Percentiles rank a stretch among this genome's conserved stretches.
Evolutionary conservation across 1,140 invertebrate genomes (phyloP).

Genomic region (Fopius arisanus): DNA sequence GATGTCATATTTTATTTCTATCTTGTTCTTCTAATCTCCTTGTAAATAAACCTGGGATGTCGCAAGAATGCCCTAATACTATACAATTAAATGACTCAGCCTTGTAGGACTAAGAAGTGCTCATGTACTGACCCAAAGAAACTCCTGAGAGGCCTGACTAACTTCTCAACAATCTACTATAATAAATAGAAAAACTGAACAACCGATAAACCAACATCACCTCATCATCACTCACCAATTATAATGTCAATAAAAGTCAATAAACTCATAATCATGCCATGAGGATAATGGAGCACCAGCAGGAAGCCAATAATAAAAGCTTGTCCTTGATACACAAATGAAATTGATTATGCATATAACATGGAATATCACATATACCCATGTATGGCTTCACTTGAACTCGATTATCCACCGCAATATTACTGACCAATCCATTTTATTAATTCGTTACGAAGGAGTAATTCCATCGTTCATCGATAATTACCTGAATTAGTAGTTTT

Average conservation of each 20-base stretch:
- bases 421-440: neutral
- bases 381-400: neutral
- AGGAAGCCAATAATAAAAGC: slow-evolving; percentile 12
- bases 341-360: slow-evolving; percentile 4
- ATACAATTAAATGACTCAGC: no score
- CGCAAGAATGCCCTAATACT: neutral
- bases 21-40: neutral
- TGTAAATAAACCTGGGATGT: neutral
- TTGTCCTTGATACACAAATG: slow-evolving; percentile 14
- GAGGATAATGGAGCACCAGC: neutral
- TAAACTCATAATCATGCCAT: neutral
- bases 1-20: no score
- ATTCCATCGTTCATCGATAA: neutral
- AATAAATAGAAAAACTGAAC: neutral
- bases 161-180: neutral
- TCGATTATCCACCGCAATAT: neutral
- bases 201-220: no score
- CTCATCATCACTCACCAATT: no score
- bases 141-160: no score
- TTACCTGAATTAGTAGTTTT: neutral
- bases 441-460: neutral
- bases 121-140: no score
- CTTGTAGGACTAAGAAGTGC: no score
- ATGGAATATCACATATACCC: slow-evolving; percentile 5
- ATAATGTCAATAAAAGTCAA: neutral